phyloP scores from a whole-genome alignment of 2,888 invertebrate species.

The Dorcus hopei region DNA sequence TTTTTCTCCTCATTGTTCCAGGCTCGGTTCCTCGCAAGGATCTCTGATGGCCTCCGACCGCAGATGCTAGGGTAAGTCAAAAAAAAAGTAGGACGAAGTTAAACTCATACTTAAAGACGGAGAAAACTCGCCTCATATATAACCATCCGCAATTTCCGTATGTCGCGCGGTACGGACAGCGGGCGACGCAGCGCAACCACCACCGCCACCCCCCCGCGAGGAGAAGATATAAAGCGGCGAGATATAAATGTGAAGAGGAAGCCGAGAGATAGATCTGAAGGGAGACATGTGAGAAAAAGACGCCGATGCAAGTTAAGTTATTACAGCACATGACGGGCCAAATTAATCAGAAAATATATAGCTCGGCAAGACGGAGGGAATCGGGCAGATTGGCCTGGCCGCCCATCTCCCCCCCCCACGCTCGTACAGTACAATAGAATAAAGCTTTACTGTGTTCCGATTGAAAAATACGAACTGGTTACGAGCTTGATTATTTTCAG shows the following conservation, averaged over 20 bases:
- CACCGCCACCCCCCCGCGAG: not conserved
- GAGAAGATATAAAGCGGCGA: conserved; percentile 23
- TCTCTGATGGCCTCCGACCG: not conserved
- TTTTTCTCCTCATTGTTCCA: too few species aligned
- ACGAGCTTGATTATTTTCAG: too few species aligned
- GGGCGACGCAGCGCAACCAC: too few species aligned
- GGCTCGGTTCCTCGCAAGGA: not conserved
- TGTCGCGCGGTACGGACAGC: conserved; percentile 12
- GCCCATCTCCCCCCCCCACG: not conserved
- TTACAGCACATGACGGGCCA: conserved; percentile 32
- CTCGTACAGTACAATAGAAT: not conserved
- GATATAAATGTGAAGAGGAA: conserved; percentile 26
- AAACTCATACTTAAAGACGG: too few species aligned
- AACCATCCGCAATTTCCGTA: conserved; percentile 27
- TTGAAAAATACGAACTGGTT: not conserved
- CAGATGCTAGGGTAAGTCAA: not conserved
- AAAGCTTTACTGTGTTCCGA: not conserved
- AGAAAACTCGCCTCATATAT: conserved; percentile 15
- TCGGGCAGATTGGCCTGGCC: conserved; percentile 7
- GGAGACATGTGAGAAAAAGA: conserved; percentile 23
- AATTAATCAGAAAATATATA: conserved; percentile 34
- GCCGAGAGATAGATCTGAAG: conserved; percentile 18
- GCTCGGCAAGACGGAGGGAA: conserved; percentile 19
- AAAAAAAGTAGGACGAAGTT: not conserved
- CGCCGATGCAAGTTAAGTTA: conserved; percentile 31